Evolutionary conservation across 1,140 invertebrate species (phyloP).

Genomic region (Drosophila setifemur): DNA sequence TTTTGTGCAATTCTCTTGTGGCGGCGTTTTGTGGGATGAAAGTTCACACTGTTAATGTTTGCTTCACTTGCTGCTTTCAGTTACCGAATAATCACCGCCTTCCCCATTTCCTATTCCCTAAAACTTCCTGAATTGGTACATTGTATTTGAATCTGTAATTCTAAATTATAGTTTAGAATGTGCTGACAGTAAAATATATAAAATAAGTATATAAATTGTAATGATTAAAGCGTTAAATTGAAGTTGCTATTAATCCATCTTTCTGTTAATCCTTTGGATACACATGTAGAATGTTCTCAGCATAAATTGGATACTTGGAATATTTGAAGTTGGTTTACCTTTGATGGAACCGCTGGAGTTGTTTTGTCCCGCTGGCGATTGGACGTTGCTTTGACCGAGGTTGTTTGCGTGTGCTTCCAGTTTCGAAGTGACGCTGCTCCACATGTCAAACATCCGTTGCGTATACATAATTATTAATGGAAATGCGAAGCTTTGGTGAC

Average conservation of each 20-base stretch:
- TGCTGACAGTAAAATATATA: no score
- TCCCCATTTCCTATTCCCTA: background rate
- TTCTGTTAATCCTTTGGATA: no score
- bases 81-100: background rate
- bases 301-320: background rate
- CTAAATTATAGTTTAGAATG: no score
- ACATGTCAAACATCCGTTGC: slow-evolving; percentile 93
- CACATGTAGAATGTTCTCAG: background rate
- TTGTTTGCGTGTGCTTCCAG: slow-evolving; percentile 87
- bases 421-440: slow-evolving; percentile 92
- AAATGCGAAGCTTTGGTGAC: slow-evolving; percentile 57
- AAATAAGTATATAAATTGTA: no score
- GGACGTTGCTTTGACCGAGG: slow-evolving; percentile 85
- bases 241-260: no score
- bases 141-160: no score
- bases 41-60: slow-evolving; percentile 22
- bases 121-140: background rate
- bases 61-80: background rate
- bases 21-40: slow-evolving; percentile 14
- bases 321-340: slow-evolving; percentile 85
- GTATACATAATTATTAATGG: slow-evolving; percentile 83
- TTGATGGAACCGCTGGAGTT: slow-evolving; percentile 93
- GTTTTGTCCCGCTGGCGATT: slow-evolving; percentile 82
- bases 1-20: slow-evolving; percentile 29
- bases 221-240: no score